These are phyloP conservation scores for Agrotis segetum DNA, from an alignment of 2,888 invertebrate genomes.

Conservation along the genomic window DNA sequence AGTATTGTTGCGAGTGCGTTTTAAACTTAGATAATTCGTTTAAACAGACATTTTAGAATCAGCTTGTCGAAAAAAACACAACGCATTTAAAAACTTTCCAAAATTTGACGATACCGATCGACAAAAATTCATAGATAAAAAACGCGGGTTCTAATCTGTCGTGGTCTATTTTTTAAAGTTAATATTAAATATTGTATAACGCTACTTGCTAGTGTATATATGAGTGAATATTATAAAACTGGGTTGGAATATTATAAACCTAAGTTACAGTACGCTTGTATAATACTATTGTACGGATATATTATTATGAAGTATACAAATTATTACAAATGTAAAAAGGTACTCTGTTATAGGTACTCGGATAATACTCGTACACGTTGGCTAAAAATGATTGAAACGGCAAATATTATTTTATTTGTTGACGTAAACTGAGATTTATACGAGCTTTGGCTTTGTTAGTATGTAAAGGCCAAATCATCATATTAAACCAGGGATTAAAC, in stretches of 20 bases:
- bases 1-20: too few relatives aligned
- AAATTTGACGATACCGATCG: background rate
- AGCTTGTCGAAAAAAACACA: too few relatives aligned
- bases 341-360: conserved; percentile 36
- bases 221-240: background rate
- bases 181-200: background rate
- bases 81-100: background rate
- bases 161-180: background rate
- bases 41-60: too few relatives aligned
- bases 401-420: too few relatives aligned
- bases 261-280: conserved; percentile 23
- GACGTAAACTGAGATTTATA: too few relatives aligned
- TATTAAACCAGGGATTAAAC: too few relatives aligned
- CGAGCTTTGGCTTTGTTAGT: too few relatives aligned
- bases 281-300: conserved; percentile 33
- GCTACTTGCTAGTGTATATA: background rate
- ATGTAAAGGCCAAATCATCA: too few relatives aligned
- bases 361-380: conserved; percentile 36
- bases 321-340: conserved; percentile 19
- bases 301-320: conserved; percentile 10
- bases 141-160: too few relatives aligned
- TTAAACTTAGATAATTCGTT: too few relatives aligned
- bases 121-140: background rate
- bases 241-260: conserved; percentile 8
- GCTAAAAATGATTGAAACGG: conserved; percentile 5